Evolutionary conservation across 2,113 vertebrate genomes (phyloP), one percentile per base, ranked within the genome.

Genomic region (Lathamus discolor): DNA sequence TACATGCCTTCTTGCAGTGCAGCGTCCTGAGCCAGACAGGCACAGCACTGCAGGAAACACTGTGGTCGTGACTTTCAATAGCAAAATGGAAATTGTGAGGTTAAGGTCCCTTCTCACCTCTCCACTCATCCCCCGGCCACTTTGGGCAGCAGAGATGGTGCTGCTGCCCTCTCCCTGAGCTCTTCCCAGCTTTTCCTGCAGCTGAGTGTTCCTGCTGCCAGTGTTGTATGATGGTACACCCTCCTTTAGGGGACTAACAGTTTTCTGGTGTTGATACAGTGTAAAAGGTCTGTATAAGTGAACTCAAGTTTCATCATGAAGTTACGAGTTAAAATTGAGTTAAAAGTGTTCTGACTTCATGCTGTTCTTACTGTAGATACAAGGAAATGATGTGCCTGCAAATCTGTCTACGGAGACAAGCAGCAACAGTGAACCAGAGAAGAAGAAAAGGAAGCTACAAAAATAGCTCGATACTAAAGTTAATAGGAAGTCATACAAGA

Each of bases 381-480:
- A 96, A 44, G 98, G 98, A 92, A 97, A 97, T 55, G 98, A 98
- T 64, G 93, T 91, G 41, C 61, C 96, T 59, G 39, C 43, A 43
- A 78, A 61, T 57, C n/a, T 46, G 4, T n/a, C 91, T 51, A 31
- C 93, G 46, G 82, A 94, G 25, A 24, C 11, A 25, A 97, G 55
- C 80, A 67, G 41, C 48, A 98, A 98, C 28, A 76, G 76, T 0
- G 98, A 98, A 97, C 99, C 99, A 25, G 96, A 96, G 55, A 95
- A 96, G 59, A 99, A 99, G 98, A 99, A 98, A 94, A 97, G 95
- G 75, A 99, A 98, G 92, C 77, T 98, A 90, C 95, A 98, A 92
- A 94, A 96, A 83, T 99, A 98, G 98, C 49, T 88, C 62, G 24
- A 57, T 84, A 48, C 8, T 51, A 8, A 77, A 95, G 35, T 35